Evolutionary conservation across 2,113 vertebrate species (phyloP).

Genomic region (Dipodomys merriami): DNA sequence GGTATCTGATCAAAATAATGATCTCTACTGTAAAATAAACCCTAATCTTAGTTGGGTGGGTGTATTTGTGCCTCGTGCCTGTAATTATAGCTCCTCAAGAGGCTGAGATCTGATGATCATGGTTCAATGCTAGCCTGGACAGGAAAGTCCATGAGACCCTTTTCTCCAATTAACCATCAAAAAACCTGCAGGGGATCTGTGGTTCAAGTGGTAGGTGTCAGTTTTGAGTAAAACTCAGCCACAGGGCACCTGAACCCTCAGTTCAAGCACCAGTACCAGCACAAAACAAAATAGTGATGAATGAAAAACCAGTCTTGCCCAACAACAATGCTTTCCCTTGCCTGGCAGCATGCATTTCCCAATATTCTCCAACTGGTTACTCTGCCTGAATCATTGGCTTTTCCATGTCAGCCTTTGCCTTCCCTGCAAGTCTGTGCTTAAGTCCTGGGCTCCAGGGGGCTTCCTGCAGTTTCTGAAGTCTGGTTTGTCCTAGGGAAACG

Average conservation of each 20-base stretch:
- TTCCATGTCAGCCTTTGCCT: background rate
- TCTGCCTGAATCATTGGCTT: background rate
- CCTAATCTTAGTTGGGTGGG: background rate
- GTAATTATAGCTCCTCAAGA: too few species aligned
- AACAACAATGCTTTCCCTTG: background rate
- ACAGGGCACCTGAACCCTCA: too few species aligned
- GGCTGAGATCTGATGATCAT: too few species aligned
- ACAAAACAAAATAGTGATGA: too few species aligned
- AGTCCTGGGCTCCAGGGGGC: background rate
- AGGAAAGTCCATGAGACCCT: too few species aligned
- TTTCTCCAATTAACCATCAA: too few species aligned
- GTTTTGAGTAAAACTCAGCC: too few species aligned
- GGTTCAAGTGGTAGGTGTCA: too few species aligned
- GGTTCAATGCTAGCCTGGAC: too few species aligned
- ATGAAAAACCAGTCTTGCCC: background rate
- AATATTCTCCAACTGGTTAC: background rate
- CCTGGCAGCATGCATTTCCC: background rate
- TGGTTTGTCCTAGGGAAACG: background rate
- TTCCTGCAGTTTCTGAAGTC: background rate
- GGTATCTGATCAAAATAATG: background rate
- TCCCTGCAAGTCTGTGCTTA: background rate
- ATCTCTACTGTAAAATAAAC: background rate
- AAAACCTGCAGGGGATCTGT: too few species aligned
- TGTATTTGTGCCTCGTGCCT: too few species aligned
- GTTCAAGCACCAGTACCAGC: too few species aligned